Evolutionary conservation across 2,113 vertebrate species (phyloP).

Genomic region (Corapipo altera): DNA sequence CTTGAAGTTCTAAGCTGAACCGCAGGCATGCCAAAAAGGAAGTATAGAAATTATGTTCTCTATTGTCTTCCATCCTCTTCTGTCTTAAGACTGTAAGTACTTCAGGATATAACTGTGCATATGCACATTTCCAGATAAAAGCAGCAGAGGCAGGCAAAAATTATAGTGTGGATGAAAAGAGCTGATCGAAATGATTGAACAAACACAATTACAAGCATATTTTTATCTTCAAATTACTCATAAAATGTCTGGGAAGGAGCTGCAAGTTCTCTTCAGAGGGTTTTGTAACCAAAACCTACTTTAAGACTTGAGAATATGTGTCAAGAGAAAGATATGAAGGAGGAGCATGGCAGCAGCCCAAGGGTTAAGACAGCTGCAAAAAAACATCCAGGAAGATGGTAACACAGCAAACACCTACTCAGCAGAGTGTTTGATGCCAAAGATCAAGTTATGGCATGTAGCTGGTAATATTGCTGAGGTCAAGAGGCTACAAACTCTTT

Average conservation of each 20-base stretch:
- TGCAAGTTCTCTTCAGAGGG: neutral
- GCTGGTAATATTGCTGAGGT: neutral
- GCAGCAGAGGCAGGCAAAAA: neutral
- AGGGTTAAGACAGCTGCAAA: neutral
- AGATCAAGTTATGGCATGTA: constrained; percentile 22
- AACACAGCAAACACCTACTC: constrained; percentile 24
- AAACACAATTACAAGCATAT: neutral
- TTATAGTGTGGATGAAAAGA: neutral
- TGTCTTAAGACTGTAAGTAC: neutral
- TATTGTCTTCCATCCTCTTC: neutral
- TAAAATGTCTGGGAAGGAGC: neutral
- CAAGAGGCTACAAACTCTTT: constrained; percentile 15
- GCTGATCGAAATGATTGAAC: neutral
- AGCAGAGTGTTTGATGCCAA: constrained; percentile 14
- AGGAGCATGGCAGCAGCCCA: neutral
- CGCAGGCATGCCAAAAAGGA: neutral
- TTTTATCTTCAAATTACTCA: neutral
- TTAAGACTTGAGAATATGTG: neutral
- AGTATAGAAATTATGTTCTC: neutral
- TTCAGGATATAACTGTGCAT: neutral
- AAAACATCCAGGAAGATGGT: neutral
- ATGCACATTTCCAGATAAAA: neutral
- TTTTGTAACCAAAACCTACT: neutral
- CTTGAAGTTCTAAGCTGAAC: neutral
- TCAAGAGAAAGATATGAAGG: neutral